These are phyloP conservation scores for Leptura quadrifasciata DNA, from an alignment of 2,888 invertebrate species.

Conservation along the genomic window DNA sequence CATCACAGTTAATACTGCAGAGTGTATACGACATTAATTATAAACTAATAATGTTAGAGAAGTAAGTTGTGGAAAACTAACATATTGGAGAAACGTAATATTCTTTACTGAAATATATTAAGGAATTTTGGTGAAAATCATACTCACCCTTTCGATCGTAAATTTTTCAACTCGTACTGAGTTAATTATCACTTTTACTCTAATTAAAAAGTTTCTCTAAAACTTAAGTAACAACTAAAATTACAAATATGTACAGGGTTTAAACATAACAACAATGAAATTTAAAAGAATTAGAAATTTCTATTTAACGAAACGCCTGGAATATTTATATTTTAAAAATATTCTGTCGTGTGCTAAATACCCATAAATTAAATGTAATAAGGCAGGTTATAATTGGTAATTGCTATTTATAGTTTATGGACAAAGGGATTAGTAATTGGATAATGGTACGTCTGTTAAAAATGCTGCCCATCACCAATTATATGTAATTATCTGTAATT, in stretches of 20 bases:
- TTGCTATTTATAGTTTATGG: constrained; percentile 17
- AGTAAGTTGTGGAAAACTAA: too few species aligned
- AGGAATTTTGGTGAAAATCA: too few species aligned
- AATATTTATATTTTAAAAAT: neutral
- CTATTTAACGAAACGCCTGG: neutral
- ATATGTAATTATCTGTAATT: constrained; percentile 13
- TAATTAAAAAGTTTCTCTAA: neutral
- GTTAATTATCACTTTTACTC: neutral
- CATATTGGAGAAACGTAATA: too few species aligned
- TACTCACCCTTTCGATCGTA: too few species aligned
- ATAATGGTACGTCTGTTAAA: constrained; percentile 23
- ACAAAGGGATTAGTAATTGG: constrained; percentile 16
- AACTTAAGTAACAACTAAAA: neutral
- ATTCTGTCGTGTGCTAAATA: neutral
- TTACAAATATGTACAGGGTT: too few species aligned
- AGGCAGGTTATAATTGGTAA: neutral
- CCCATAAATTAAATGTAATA: neutral
- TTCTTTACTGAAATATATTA: too few species aligned
- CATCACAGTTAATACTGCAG: too few species aligned
- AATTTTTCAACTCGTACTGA: too few species aligned
- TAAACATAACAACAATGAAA: neutral
- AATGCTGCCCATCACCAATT: constrained; percentile 14
- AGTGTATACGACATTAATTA: too few species aligned
- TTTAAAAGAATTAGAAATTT: neutral
- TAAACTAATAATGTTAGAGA: too few species aligned